Percentiles rank a stretch among this genome's conserved stretches.
Conservation (phyloP, 2,888 invertebrate genomes). For the Meganola albula region DNA sequence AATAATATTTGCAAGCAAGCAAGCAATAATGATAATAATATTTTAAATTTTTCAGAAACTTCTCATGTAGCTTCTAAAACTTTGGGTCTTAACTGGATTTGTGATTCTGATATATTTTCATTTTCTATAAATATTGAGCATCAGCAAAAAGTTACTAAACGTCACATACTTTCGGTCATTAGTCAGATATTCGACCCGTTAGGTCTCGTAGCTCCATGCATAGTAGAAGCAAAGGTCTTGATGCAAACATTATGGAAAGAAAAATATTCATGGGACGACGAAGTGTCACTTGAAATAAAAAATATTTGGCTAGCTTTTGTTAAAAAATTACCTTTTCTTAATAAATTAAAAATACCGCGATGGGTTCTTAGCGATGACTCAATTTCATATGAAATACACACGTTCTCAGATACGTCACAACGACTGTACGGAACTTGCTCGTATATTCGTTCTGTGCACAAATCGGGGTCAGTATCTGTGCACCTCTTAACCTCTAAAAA, state of each 20-base stretch:
- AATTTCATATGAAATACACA: background rate
- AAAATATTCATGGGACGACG: slow-evolving; percentile 25
- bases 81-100: slow-evolving; percentile 27
- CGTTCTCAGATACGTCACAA: background rate
- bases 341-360: background rate
- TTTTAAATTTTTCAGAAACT: slow-evolving; percentile 4
- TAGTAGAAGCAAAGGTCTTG: slow-evolving; percentile 24
- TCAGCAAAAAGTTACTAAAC: slow-evolving; percentile 24
- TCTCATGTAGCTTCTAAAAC: slow-evolving; percentile 16
- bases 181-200: slow-evolving; percentile 25
- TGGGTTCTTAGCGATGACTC: background rate
- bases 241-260: slow-evolving; percentile 24
- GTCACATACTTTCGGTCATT: slow-evolving; percentile 13
- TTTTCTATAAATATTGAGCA: slow-evolving; percentile 19
- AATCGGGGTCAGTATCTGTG: background rate
- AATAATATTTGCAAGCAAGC: background rate
- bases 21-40: no score
- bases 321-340: background rate
- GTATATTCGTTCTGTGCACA: background rate
- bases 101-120: slow-evolving; percentile 15
- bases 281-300: slow-evolving; percentile 11
- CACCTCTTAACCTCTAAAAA: background rate
- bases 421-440: background rate
- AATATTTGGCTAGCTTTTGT: slow-evolving; percentile 6
- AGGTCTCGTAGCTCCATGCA: slow-evolving; percentile 22